A percentile compares a stretch with the other conserved stretches of the same genome.
Evolutionary conservation across 2,888 invertebrate species (phyloP).

Genomic region (Diaperis boleti): DNA sequence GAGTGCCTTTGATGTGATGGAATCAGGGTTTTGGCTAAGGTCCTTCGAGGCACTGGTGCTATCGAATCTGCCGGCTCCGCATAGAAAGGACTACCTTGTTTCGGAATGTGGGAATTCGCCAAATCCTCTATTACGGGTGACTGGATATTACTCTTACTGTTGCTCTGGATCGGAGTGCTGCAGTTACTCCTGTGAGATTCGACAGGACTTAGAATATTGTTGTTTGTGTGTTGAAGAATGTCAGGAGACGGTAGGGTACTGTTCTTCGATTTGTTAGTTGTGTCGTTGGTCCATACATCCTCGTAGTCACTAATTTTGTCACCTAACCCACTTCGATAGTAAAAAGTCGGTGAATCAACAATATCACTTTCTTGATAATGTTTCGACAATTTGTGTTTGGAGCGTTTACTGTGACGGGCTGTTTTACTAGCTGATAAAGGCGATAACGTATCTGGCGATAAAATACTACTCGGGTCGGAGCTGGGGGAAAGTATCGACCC

Average conservation of each 20-base stretch:
- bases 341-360: constrained; percentile 85
- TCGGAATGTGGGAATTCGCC: constrained; percentile 61
- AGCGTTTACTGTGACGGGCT: constrained; percentile 64
- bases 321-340: constrained; percentile 87
- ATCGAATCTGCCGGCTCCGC: constrained; percentile 91
- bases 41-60: constrained; percentile 62
- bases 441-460: constrained; percentile 66
- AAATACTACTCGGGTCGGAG: constrained; percentile 65
- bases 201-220: constrained; percentile 66
- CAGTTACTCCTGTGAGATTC: constrained; percentile 59
- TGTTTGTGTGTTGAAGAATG: constrained; percentile 64
- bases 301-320: constrained; percentile 96
- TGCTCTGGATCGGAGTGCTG: constrained; percentile 55
- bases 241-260: constrained; percentile 61
- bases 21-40: constrained; percentile 51
- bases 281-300: constrained; percentile 81
- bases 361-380: constrained; percentile 87
- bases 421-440: constrained; percentile 69
- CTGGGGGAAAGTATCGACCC: constrained; percentile 64
- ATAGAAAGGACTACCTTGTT: constrained; percentile 88
- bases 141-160: constrained; percentile 15
- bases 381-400: constrained; percentile 75
- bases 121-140: constrained; percentile 40
- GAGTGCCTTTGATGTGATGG: constrained; percentile 66
- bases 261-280: constrained; percentile 47